Conservation (phyloP, 2,113 vertebrate species). For the Myotis yumanensis region DNA sequence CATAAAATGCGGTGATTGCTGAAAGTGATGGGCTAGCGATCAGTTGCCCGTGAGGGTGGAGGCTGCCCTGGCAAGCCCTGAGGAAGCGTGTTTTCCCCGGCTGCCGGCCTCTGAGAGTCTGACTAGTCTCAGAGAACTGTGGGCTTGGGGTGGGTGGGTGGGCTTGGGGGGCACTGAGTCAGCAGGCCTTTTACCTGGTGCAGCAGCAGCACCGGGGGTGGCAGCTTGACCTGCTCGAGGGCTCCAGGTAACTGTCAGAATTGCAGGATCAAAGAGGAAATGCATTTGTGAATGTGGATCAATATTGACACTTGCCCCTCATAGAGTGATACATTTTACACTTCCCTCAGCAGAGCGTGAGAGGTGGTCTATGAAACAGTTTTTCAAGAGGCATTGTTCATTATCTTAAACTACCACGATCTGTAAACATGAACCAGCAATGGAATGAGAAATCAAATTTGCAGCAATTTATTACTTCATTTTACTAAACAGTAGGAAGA, state of each 20-base stretch:
- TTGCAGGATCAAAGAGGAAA: background rate
- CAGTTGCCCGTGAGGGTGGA: rapidly evolving
- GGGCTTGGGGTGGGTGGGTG: too few species aligned
- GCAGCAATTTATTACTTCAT: constrained; percentile 89
- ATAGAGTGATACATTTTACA: background rate
- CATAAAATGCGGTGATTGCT: background rate
- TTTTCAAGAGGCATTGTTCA: constrained; percentile 87
- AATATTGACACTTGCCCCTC: background rate
- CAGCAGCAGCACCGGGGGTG: constrained; percentile 83
- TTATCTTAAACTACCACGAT: constrained; percentile 88
- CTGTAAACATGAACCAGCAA: constrained; percentile 88
- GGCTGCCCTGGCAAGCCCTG: rapidly evolving
- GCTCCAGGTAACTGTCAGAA: constrained; percentile 65
- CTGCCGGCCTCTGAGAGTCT: background rate
- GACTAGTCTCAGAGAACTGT: too few species aligned
- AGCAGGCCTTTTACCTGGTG: constrained; percentile 83
- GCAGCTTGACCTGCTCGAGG: constrained; percentile 87
- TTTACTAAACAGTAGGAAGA: constrained; percentile 81
- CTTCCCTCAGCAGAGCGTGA: background rate
- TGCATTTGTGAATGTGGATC: background rate
- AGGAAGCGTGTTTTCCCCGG: background rate
- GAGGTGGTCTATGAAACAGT: constrained; percentile 82
- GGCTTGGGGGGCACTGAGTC: constrained; percentile 65
- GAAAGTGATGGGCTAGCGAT: background rate
- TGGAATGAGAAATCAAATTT: constrained; percentile 89